A percentile compares a stretch with the other conserved stretches of the same genome.
phyloP scores from a whole-genome alignment of 2,113 vertebrate genomes.

The Sisor rabdophorus region DNA sequence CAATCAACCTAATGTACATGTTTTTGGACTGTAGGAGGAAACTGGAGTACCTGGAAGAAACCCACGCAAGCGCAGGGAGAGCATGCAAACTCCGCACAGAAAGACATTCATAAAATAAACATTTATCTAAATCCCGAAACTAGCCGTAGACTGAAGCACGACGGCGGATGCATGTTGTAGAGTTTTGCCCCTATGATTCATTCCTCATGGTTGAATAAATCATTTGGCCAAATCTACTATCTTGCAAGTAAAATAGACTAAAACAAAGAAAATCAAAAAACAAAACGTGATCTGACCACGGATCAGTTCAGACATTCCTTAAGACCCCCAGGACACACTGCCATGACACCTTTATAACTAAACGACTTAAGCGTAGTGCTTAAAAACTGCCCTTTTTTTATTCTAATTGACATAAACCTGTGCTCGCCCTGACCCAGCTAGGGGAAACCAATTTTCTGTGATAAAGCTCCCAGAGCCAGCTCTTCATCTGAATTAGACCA shows the following conservation, averaged over 20 bases:
- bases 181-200: too few relatives aligned
- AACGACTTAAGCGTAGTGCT: constrained; percentile 22
- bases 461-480: constrained; percentile 25
- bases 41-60: too few relatives aligned
- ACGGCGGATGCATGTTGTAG: not conserved
- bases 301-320: constrained; percentile 12
- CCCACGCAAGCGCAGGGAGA: too few relatives aligned
- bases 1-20: too few relatives aligned
- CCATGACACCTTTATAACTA: constrained; percentile 13
- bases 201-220: not conserved
- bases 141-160: not conserved
- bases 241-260: not conserved
- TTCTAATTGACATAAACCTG: constrained; percentile 52
- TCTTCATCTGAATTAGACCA: constrained; percentile 48
- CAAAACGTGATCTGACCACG: not conserved
- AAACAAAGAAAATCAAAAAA: not conserved
- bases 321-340: too few relatives aligned
- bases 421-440: not conserved
- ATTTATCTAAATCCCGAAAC: not conserved
- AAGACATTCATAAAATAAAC: not conserved
- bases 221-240: not conserved
- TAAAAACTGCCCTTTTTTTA: constrained; percentile 37
- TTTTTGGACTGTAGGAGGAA: too few relatives aligned
- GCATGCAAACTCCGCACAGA: too few relatives aligned
- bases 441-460: constrained; percentile 27